These are phyloP conservation scores for Lasaia peninsularis DNA, from an alignment of 1,140 invertebrate species.

Conservation along the genomic window DNA sequence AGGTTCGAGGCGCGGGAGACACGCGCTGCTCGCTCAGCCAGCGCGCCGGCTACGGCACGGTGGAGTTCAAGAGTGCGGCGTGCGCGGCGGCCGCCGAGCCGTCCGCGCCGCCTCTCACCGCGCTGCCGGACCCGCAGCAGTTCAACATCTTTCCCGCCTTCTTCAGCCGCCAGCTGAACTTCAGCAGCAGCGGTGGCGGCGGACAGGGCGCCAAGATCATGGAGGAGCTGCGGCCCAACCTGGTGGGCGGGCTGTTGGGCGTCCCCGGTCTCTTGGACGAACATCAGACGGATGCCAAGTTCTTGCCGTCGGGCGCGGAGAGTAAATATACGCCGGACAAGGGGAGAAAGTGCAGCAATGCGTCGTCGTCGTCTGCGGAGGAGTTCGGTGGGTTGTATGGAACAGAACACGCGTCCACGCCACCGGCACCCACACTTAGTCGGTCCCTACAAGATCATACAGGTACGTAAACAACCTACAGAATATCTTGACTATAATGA, in stretches of 20 bases:
- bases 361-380: slow-evolving; percentile 86
- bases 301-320: slow-evolving; percentile 68
- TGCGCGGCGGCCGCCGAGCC: slow-evolving; percentile 78
- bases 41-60: slow-evolving; percentile 71
- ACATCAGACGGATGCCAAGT: slow-evolving; percentile 81
- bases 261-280: slow-evolving; percentile 87
- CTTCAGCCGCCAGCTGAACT: slow-evolving; percentile 91
- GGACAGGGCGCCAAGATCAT: slow-evolving; percentile 85
- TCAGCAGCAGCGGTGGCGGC: slow-evolving; percentile 81
- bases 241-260: slow-evolving; percentile 86
- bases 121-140: slow-evolving; percentile 83
- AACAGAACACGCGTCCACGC: slow-evolving; percentile 78
- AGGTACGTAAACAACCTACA: slow-evolving; percentile 35
- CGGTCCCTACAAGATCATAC: slow-evolving; percentile 79
- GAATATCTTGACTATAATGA: too few species aligned
- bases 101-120: slow-evolving; percentile 78
- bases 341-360: slow-evolving; percentile 85
- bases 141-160: slow-evolving; percentile 94
- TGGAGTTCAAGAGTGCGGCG: slow-evolving; percentile 76
- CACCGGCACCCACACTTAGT: slow-evolving; percentile 81
- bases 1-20: slow-evolving; percentile 49
- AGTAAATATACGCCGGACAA: slow-evolving; percentile 79
- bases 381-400: slow-evolving; percentile 87
- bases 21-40: slow-evolving; percentile 61
- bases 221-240: slow-evolving; percentile 89